Base-by-base conservation (phyloP, 2,888 invertebrate species). In the Heliconius aoede region DNA sequence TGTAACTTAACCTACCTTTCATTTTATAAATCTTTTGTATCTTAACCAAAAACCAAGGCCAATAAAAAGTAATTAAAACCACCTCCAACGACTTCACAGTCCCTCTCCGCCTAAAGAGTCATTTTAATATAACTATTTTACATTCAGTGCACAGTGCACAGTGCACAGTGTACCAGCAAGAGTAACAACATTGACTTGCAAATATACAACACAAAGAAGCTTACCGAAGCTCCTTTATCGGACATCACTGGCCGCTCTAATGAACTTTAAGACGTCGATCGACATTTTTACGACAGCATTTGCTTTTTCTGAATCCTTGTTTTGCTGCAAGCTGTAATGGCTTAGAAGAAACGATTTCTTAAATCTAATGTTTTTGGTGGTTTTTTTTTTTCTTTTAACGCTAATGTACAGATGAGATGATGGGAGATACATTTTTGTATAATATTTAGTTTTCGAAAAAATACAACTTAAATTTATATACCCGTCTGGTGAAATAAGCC, bases 241-340 rank as follows among this genome's bases (percentile, higher is more conserved):
- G 72, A 77, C 74, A 82, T 77, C 80, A 84, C 80, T 81, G 82
- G 82, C 77, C 81, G 74, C 82, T 83, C 86, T 89, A 89, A 88
- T 89, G 88, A 88, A 85, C 86, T 85, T 85, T 84, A 87, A 87
- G 81, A 84, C 81, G 78, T 82, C 84, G 85, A 85, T 87, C 86
- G 84, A 85, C 85, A 81, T 83, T 90, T 90, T 90, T 88, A 90
- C 84, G 83, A 80, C 80, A 78, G 80, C 83, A 83, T 84, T 81
- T 80, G 76, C 76, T 83, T 81, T 82, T 78, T 80, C 73, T 80
- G 69, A 72, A 76, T 76, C 74, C 79, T 81, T 82, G 80, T 82
- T 82, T 81, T 69, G 77, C 15, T 32, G 40, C 46, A 80, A 76
- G 77, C 82, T 83, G 30, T 72, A 73, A 76, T 69, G 62, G 46